Evolutionary conservation across 2,113 vertebrate species (phyloP), one percentile per base, ranked within the genome.

Genomic region (Scatophagus argus): DNA sequence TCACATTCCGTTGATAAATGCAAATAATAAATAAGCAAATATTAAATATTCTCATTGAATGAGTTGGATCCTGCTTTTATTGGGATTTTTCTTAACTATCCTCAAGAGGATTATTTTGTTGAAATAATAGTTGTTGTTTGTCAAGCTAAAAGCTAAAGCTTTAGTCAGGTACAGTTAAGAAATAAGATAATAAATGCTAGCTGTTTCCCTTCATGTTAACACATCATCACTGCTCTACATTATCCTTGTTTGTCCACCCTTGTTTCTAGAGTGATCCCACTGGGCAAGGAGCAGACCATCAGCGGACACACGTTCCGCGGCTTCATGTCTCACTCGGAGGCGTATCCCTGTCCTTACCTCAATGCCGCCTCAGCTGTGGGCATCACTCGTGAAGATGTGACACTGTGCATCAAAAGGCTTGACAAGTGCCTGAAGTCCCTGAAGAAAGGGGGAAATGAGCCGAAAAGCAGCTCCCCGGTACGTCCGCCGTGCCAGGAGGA

Each of bases 331-430:
- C 98, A 99, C 82, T 46, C 95, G 0, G 95, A 96, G 56, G 76
- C 85, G 8, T 99, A 99, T 85, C 95, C 94, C 1, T 96, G 96
- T 41, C 96, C 97, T 38, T 99, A 99, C 92, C 96, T 99, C 87
- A 99, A 99, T 29, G 97, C 97, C 2, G 98, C 98, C 12, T 96
- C 98, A 0, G 96, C 97, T 70, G 94, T 99, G 19, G 98, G 98
- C 76, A 97, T 99, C 92, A 95, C 95, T 83, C 95, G 86, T 2
- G 94, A 96, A 65, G 98, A 99, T n/a, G 96, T 99, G 70, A 93
- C 95, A 6, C 77, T 97, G 47, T 99, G 97, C 90, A 81, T 98
- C 27, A 98, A 96, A 88, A 96, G 97, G 80, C 96, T 99, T 0
- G 97, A 97, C 81, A 99, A 96, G 78, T 98, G 98, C 89, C 94